Percentiles rank a stretch among this genome's conserved stretches.
These are phyloP conservation scores for Andrena cerasifolii DNA, from an alignment of 1,140 invertebrate genomes.

Conservation along the genomic window DNA sequence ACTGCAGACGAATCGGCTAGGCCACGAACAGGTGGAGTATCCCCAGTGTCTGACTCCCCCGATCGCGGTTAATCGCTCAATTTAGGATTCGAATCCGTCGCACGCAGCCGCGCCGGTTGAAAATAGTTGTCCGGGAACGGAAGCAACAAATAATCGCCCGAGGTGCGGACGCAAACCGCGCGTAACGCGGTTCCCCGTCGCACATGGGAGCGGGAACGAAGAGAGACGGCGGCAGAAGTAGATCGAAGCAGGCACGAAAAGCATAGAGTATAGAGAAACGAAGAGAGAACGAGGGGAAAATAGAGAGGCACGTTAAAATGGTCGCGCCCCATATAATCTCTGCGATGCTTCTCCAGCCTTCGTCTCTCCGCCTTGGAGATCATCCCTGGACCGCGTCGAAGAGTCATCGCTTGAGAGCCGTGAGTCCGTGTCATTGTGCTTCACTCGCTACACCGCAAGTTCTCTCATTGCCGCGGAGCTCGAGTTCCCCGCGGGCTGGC, in stretches of 20 bases:
- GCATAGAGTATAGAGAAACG: constrained; percentile 2
- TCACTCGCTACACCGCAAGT: background rate
- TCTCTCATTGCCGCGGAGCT: constrained; percentile 33
- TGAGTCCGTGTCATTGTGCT: constrained; percentile 68
- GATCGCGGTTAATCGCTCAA: constrained; percentile 29
- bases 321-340: constrained; percentile 81
- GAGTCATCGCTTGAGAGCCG: constrained; percentile 61
- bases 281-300: constrained; percentile 37
- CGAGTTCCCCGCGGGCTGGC: background rate
- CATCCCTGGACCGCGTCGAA: constrained; percentile 71
- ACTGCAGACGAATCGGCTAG: too few species aligned
- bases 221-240: constrained; percentile 21
- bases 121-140: constrained; percentile 78
- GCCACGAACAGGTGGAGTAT: too few species aligned
- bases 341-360: constrained; percentile 75
- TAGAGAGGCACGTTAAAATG: constrained; percentile 53
- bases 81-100: background rate
- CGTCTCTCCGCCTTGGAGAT: constrained; percentile 74
- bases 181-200: constrained; percentile 71
- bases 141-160: constrained; percentile 81
- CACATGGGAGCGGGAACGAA: constrained; percentile 25
- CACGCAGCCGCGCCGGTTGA: constrained; percentile 58
- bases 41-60: too few species aligned
- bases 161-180: constrained; percentile 80
- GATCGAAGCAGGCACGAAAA: constrained; percentile 38